Conservation (phyloP, 1,140 invertebrate species). For the Rhagoletis pomonella region DNA sequence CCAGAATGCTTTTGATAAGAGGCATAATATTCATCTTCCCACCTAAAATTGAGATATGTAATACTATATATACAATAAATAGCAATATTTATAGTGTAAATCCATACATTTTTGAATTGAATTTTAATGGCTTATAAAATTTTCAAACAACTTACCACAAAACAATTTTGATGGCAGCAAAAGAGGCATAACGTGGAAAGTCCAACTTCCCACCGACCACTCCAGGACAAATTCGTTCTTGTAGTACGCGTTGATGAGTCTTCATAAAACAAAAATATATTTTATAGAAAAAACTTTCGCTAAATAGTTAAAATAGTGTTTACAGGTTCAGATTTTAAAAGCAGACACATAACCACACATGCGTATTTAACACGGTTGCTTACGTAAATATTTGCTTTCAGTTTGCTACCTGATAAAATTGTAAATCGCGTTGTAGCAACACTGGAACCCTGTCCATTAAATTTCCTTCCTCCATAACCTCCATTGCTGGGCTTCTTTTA, state of each 20-base stretch:
- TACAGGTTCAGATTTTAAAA: background rate
- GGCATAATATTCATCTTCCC: slow-evolving; percentile 74
- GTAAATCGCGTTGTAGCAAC: slow-evolving; percentile 84
- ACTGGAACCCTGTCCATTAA: slow-evolving; percentile 87
- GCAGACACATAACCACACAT: background rate
- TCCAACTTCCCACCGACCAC: slow-evolving; percentile 85
- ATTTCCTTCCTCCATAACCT: slow-evolving; percentile 90
- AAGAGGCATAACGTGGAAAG: slow-evolving; percentile 86
- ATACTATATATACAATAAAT: too few species aligned
- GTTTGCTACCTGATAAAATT: slow-evolving; percentile 83
- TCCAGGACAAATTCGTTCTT: slow-evolving; percentile 82
- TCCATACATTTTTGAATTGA: background rate
- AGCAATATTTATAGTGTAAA: background rate
- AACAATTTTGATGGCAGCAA: slow-evolving; percentile 86
- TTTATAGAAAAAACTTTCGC: too few species aligned
- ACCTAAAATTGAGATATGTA: slow-evolving; percentile 59
- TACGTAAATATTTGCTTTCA: background rate
- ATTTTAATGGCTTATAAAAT: background rate
- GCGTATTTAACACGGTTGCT: background rate
- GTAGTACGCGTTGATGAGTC: slow-evolving; percentile 84
- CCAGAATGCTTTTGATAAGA: slow-evolving; percentile 75
- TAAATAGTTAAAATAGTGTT: too few species aligned
- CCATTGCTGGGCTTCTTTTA: slow-evolving; percentile 76
- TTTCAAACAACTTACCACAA: slow-evolving; percentile 78
- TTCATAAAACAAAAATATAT: slow-evolving; percentile 61